Percentiles rank a stretch among this genome's conserved stretches.
Evolutionary conservation across 2,888 invertebrate genomes (phyloP).

Genomic region (Lepidocyrtoides sp.): DNA sequence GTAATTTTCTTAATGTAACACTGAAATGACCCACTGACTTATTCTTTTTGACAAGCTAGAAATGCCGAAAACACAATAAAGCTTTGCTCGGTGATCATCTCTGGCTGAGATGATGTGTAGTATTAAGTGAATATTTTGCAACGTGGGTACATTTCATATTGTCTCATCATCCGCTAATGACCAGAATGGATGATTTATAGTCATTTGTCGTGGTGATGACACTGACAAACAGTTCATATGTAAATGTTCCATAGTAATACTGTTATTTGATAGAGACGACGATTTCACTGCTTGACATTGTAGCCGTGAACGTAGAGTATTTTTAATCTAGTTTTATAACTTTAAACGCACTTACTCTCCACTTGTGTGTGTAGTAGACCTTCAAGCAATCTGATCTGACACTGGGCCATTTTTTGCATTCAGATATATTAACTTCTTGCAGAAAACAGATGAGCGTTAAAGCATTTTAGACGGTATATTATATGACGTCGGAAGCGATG

Average conservation of each 20-base stretch:
- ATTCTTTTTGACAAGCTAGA: not conserved
- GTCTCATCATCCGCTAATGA: not conserved
- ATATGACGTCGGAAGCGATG: no score
- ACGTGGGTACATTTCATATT: not conserved
- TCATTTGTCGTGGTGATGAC: constrained; percentile 35
- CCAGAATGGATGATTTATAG: constrained; percentile 36
- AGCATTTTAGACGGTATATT: no score
- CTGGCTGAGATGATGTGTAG: not conserved
- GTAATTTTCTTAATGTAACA: not conserved
- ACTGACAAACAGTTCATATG: not conserved
- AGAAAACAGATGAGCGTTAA: no score
- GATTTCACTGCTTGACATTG: no score
- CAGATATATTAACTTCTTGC: no score
- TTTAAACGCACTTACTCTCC: not conserved
- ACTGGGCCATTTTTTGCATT: no score
- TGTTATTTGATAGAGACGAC: no score
- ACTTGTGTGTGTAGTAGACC: not conserved
- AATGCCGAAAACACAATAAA: not conserved
- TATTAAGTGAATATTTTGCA: no score
- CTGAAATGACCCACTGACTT: not conserved
- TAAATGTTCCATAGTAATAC: not conserved
- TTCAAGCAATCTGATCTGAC: no score
- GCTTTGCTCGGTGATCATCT: not conserved
- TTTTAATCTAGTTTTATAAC: not conserved
- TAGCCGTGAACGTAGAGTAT: no score